phyloP scores from a whole-genome alignment of 1,140 invertebrate genomes.

The Theocolax elegans region DNA sequence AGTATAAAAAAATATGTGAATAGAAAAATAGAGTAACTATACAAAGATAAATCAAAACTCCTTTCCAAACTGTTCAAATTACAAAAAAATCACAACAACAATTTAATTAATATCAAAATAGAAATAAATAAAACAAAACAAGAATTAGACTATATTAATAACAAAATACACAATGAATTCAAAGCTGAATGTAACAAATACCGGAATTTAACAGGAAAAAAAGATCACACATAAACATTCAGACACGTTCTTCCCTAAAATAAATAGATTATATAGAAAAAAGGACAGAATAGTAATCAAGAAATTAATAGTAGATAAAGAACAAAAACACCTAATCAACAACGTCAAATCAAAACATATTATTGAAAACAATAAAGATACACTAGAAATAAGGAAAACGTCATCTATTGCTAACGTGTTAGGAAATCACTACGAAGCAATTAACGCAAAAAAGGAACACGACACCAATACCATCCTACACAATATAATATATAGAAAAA shows the following conservation, averaged over 20 bases:
- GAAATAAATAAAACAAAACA: neutral
- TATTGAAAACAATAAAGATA: neutral
- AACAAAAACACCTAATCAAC: neutral
- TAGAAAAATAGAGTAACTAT: neutral
- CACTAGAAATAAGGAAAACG: neutral
- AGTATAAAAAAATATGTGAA: no score
- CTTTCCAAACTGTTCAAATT: neutral
- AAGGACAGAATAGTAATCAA: neutral
- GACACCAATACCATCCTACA: no score
- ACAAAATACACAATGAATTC: conserved; percentile 2
- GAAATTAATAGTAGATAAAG: neutral
- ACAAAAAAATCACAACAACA: neutral
- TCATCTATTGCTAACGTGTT: no score
- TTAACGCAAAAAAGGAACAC: no score
- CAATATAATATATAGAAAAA: neutral
- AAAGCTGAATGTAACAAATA: neutral
- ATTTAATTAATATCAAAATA: neutral
- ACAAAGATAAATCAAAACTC: neutral
- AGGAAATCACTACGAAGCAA: no score
- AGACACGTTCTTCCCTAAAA: neutral
- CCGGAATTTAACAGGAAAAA: neutral
- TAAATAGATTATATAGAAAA: neutral
- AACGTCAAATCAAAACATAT: neutral
- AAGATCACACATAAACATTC: neutral
- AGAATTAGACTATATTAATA: neutral